Evolutionary conservation across 2,888 invertebrate genomes (phyloP).

Genomic region (Brachylomia viminalis): DNA sequence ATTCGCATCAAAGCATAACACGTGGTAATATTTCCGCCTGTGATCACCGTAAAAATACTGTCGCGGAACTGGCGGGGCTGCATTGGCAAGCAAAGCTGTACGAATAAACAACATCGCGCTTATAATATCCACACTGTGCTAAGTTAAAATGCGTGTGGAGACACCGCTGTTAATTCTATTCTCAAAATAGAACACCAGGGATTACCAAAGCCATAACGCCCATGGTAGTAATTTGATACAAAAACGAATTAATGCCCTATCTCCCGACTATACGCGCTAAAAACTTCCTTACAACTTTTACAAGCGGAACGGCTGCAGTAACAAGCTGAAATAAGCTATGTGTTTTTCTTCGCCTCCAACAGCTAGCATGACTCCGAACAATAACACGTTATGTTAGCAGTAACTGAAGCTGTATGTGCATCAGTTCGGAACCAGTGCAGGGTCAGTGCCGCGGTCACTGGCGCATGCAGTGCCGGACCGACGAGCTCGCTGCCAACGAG

Average conservation of each 20-base stretch:
- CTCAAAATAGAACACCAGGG: not conserved
- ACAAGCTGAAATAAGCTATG: constrained; percentile 12
- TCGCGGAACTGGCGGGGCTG: constrained; percentile 17
- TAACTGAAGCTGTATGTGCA: constrained; percentile 75
- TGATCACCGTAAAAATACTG: constrained; percentile 1
- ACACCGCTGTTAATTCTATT: not conserved
- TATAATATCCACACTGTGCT: not conserved
- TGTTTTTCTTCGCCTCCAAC: constrained; percentile 16
- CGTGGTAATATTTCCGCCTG: constrained; percentile 14
- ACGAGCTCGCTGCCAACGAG: constrained; percentile 40
- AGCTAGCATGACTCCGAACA: constrained; percentile 43
- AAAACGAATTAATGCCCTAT: not conserved
- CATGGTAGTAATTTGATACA: not conserved
- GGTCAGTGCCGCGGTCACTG: constrained; percentile 83
- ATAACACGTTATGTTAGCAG: constrained; percentile 66
- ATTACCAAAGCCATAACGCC: not conserved
- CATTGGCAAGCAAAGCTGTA: constrained; percentile 6
- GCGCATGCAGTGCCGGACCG: constrained; percentile 75
- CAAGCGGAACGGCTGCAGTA: constrained; percentile 20
- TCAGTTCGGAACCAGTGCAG: constrained; percentile 81
- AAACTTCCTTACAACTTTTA: constrained; percentile 23
- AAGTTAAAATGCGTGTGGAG: not conserved
- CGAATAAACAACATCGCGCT: not conserved
- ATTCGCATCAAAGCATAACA: constrained; percentile 42
- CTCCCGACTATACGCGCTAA: not conserved